These are phyloP conservation scores for Steinernema hermaphroditum DNA, from an alignment of 2,888 invertebrate genomes.

Conservation along the genomic window DNA sequence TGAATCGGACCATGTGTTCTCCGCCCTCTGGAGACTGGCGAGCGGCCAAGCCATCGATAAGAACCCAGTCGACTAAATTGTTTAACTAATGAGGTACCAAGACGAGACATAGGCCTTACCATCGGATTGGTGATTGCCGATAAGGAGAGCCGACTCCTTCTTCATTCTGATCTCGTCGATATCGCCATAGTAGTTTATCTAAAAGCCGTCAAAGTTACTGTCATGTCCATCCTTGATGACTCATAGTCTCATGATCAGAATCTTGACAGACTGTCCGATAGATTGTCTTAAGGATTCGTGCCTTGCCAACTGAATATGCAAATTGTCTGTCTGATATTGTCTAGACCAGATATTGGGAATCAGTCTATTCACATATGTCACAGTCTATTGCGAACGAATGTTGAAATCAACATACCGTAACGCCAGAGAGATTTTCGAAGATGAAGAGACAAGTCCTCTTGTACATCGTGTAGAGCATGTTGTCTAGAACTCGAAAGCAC, in stretches of 20 bases:
- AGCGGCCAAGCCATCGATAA: conserved; percentile 57
- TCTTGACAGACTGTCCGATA: too few relatives aligned
- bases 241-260: neutral
- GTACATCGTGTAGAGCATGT: conserved; percentile 54
- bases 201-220: conserved; percentile 29
- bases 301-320: too few relatives aligned
- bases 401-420: conserved; percentile 38
- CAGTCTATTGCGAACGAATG: too few relatives aligned
- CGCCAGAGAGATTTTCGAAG: conserved; percentile 59
- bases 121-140: conserved; percentile 62
- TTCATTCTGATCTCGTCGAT: conserved; percentile 38
- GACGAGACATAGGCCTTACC: too few relatives aligned
- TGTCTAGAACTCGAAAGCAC: conserved; percentile 46
- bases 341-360: neutral
- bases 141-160: conserved; percentile 48
- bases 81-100: too few relatives aligned
- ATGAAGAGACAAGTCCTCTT: conserved; percentile 61
- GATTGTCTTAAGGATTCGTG: too few relatives aligned
- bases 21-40: conserved; percentile 50
- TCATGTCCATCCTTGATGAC: conserved; percentile 5
- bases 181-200: conserved; percentile 54
- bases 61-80: conserved; percentile 59
- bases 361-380: neutral
- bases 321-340: neutral
- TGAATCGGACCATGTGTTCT: conserved; percentile 55